These are phyloP conservation scores for Barbus barbus DNA, from an alignment of 2,113 vertebrate genomes.

Conservation along the genomic window DNA sequence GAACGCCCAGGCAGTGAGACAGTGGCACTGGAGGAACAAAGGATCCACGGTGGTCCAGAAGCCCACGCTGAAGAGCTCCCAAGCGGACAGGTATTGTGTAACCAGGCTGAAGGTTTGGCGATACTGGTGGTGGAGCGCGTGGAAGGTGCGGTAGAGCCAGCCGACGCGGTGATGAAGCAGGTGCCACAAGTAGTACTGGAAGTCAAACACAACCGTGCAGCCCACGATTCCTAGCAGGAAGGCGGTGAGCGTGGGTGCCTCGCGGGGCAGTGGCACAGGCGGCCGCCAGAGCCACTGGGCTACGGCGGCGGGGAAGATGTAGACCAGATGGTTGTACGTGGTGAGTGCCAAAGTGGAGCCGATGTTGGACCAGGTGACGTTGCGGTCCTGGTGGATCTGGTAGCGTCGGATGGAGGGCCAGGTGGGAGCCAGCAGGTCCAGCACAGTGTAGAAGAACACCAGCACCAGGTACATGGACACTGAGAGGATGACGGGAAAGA, in stretches of 20 bases:
- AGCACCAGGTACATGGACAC: slow-evolving; percentile 75
- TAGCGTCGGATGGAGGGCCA: slow-evolving; percentile 75
- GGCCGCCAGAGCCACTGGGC: slow-evolving; percentile 81
- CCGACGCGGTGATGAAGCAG: slow-evolving; percentile 76
- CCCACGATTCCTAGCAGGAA: slow-evolving; percentile 76
- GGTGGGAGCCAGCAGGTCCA: slow-evolving; percentile 76
- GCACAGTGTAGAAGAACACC: slow-evolving; percentile 70
- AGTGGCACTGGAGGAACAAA: slow-evolving; percentile 77
- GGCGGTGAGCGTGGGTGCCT: slow-evolving; percentile 72
- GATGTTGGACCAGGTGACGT: slow-evolving; percentile 71
- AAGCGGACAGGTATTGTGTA: slow-evolving; percentile 79
- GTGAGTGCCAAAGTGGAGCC: slow-evolving; percentile 73
- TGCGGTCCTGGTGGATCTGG: slow-evolving; percentile 72
- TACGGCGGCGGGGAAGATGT: slow-evolving; percentile 76
- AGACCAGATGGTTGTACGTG: slow-evolving; percentile 77
- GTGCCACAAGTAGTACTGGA: slow-evolving; percentile 83
- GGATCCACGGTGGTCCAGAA: slow-evolving; percentile 80
- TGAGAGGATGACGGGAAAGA: slow-evolving; percentile 76
- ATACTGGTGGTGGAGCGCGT: slow-evolving; percentile 80
- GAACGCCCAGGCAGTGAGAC: slow-evolving; percentile 78
- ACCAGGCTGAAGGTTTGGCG: slow-evolving; percentile 78
- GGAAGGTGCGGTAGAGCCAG: slow-evolving; percentile 82
- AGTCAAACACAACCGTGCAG: slow-evolving; percentile 80
- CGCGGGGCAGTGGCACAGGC: slow-evolving; percentile 67
- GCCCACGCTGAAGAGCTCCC: slow-evolving; percentile 79